These are phyloP conservation scores for Penaeus japonicus DNA, from an alignment of 1,140 invertebrate species.

Conservation along the genomic window DNA sequence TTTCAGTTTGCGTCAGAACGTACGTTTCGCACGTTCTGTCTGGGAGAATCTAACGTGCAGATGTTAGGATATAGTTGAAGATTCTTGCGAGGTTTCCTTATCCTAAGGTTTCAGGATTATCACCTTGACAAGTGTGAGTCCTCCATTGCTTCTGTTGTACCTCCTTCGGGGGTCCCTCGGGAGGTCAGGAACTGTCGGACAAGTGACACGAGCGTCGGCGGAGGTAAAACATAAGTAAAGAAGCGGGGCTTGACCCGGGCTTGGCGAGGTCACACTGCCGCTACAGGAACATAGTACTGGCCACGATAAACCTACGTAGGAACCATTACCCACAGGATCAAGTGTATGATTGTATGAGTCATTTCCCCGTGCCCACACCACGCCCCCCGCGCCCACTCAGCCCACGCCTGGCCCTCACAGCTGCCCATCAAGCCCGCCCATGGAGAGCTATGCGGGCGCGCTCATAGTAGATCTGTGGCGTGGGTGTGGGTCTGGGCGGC, in stretches of 20 bases:
- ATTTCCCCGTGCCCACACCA: slow-evolving; percentile 17
- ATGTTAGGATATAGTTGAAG: neutral
- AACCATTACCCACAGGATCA: slow-evolving; percentile 54
- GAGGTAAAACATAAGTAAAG: neutral
- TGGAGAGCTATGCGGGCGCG: neutral
- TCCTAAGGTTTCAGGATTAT: slow-evolving; percentile 44
- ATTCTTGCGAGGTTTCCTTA: slow-evolving; percentile 53
- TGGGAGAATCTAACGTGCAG: too few species aligned
- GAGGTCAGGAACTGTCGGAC: slow-evolving; percentile 43
- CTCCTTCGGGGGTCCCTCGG: neutral
- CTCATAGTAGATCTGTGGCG: neutral
- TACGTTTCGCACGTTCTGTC: too few species aligned
- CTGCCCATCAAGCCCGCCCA: neutral
- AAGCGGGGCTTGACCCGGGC: neutral
- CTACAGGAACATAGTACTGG: slow-evolving; percentile 57
- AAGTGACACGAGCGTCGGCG: slow-evolving; percentile 4
- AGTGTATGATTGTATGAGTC: slow-evolving; percentile 47
- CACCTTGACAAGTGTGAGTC: slow-evolving; percentile 29
- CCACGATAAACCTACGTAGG: slow-evolving; percentile 55
- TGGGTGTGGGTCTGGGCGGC: slow-evolving; percentile 1
- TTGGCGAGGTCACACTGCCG: slow-evolving; percentile 28
- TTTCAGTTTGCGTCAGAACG: too few species aligned
- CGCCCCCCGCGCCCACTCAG: neutral
- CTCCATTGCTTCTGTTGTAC: slow-evolving; percentile 27
- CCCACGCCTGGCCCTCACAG: neutral